Percentiles rank a stretch among this genome's conserved stretches.
Evolutionary conservation across 2,113 vertebrate genomes (phyloP).

Genomic region (Eira barbara): DNA sequence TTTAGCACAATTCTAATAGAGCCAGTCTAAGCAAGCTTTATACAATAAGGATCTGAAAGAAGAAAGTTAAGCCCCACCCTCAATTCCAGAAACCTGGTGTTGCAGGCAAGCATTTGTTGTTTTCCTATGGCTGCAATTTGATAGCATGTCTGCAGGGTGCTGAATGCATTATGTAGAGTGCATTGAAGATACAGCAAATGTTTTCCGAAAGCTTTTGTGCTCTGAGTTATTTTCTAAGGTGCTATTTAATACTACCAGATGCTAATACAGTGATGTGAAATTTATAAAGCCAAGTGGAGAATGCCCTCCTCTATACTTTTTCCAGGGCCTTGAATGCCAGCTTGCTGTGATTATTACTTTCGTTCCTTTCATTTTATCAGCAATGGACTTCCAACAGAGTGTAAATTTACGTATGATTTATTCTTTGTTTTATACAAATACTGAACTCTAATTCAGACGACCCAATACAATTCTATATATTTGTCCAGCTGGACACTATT

Average conservation of each 20-base stretch:
- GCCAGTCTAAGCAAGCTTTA: background rate
- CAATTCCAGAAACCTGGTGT: background rate
- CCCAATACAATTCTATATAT: background rate
- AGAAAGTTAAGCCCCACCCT: background rate
- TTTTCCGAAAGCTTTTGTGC: background rate
- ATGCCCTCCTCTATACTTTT: background rate
- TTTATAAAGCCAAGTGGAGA: background rate
- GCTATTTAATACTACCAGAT: background rate
- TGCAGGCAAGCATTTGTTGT: background rate
- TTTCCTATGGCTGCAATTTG: background rate
- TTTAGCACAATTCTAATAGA: background rate
- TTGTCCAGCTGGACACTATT: background rate
- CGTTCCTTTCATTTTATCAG: background rate
- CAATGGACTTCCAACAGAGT: background rate
- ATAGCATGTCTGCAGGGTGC: background rate
- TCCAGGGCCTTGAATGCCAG: background rate
- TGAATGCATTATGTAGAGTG: background rate
- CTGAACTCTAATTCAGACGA: background rate
- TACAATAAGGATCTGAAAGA: background rate
- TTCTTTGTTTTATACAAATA: background rate
- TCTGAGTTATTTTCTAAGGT: background rate
- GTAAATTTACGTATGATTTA: background rate
- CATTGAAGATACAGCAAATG: background rate
- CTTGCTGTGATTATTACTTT: background rate
- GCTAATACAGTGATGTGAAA: background rate